These are phyloP conservation scores for Drosophila azteca DNA, from an alignment of 1,140 invertebrate species.

Conservation along the genomic window DNA sequence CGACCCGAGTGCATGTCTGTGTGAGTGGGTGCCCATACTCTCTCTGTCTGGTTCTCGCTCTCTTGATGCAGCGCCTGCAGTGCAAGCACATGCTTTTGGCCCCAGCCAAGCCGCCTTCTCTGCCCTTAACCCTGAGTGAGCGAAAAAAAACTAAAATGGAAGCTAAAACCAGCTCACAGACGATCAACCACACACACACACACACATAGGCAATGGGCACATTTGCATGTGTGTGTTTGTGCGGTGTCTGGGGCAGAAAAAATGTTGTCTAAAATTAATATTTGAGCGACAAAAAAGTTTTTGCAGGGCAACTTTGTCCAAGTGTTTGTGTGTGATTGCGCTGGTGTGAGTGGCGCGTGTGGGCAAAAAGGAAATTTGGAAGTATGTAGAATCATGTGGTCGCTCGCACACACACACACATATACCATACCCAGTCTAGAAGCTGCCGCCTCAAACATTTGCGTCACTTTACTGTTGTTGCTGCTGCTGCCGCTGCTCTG, in stretches of 20 bases:
- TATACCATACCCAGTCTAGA: not conserved
- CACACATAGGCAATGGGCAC: conserved; percentile 10
- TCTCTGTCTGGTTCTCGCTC: conserved; percentile 23
- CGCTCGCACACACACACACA: conserved; percentile 19
- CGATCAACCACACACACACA: conserved; percentile 26
- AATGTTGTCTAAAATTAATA: conserved; percentile 77
- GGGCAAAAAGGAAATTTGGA: conserved; percentile 57
- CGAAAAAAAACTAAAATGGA: conserved; percentile 10
- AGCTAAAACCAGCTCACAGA: conserved; percentile 39
- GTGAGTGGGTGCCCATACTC: conserved; percentile 31
- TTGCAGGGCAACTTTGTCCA: conserved; percentile 14
- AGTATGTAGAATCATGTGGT: conserved; percentile 78
- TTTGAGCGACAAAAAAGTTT: conserved; percentile 73
- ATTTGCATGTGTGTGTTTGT: conserved; percentile 17
- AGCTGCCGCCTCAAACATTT: conserved; percentile 59
- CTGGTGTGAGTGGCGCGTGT: conserved; percentile 20
- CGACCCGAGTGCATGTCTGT: conserved; percentile 38
- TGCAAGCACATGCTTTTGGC: conserved; percentile 70
- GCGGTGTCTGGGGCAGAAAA: conserved; percentile 56
- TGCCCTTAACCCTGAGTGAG: conserved; percentile 75
- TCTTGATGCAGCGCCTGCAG: conserved; percentile 22
- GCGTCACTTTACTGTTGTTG: conserved; percentile 61
- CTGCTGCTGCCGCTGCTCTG: conserved; percentile 36
- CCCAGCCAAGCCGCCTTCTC: conserved; percentile 38
- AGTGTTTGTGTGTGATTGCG: conserved; percentile 29